Base-by-base conservation (phyloP, 1,140 invertebrate genomes). In the Sinella curviseta region DNA sequence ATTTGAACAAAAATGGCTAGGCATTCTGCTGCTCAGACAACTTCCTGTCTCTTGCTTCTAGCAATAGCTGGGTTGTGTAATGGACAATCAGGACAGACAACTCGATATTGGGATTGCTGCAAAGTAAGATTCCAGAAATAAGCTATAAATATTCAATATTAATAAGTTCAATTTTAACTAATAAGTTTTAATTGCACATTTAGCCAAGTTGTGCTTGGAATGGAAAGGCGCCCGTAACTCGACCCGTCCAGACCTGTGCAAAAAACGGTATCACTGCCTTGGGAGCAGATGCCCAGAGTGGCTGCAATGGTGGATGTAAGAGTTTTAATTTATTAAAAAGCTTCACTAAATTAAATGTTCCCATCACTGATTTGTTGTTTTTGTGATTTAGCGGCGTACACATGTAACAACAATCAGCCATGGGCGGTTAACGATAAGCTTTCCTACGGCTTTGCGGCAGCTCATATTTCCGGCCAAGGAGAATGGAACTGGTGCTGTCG, bases 401-500 rank as follows among this genome's bases (percentile, higher is more conserved):
- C 74, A 16, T 80, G 79, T 35, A 70, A 67, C 16, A 77, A 74
- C 33, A 73, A 80, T 35, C 75, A 77, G 26, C 79, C 79, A 0
- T 80, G 70, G 70, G 79, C 74, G 26, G 75, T 80, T 8, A 80
- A 73, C 76, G 70, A 74, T 74, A 28, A 77, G 26, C 26, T 77
- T 12, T 48, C 80, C 4, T 81, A 81, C 34, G 80, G 80, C 0
- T 81, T 75, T 39, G 80, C 80, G n/a, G 80, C 80, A 8, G 80
- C 80, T 48, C 34, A 78, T n/a, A 28, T 81, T 1, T 14, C 55
- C 8, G 77, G 77, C 17, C 80, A 78, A 28, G 14, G 48, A 26
- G 80, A 81, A 33, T 76, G 30, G 24, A 34, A 81, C 12, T 81
- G 73, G 73, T 81, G 80, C 39, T 81, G 80, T 57, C 33, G 70